Evolutionary conservation across 2,888 invertebrate genomes (phyloP).

Genomic region (Nephrotoma guestfalica): DNA sequence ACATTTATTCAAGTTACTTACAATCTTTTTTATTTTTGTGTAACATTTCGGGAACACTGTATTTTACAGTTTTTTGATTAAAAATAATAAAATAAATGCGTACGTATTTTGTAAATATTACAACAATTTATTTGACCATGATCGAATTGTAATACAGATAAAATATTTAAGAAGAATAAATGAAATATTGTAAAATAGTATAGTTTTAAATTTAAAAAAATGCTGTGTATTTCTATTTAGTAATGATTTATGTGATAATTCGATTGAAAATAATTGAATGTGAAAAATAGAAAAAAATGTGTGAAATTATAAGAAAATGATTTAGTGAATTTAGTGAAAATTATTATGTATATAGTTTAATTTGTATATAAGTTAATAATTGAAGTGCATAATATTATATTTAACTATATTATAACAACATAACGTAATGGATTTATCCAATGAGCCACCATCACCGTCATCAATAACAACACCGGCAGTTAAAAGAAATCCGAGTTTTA

Average conservation of each 20-base stretch:
- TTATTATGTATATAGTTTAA: not conserved
- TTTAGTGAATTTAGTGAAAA: not conserved
- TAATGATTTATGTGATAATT: not conserved
- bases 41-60: not conserved
- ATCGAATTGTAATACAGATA: not conserved
- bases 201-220: not conserved
- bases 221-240: not conserved
- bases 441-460: not conserved
- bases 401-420: not conserved
- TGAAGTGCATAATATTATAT: not conserved
- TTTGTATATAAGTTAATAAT: not conserved
- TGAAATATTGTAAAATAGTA: not conserved
- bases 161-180: not conserved
- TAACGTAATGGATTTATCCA: not conserved
- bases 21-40: not conserved
- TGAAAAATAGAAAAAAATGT: not conserved
- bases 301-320: not conserved
- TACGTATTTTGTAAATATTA: not conserved
- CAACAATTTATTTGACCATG: not conserved
- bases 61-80: not conserved
- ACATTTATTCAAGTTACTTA: not conserved
- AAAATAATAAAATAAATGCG: not conserved
- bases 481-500: slow-evolving; percentile 28
- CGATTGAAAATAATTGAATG: not conserved
- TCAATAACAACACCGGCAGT: slow-evolving; percentile 12